Conservation (phyloP, 2,797 vertebrate species). For the Pseudochromis fuscus region DNA sequence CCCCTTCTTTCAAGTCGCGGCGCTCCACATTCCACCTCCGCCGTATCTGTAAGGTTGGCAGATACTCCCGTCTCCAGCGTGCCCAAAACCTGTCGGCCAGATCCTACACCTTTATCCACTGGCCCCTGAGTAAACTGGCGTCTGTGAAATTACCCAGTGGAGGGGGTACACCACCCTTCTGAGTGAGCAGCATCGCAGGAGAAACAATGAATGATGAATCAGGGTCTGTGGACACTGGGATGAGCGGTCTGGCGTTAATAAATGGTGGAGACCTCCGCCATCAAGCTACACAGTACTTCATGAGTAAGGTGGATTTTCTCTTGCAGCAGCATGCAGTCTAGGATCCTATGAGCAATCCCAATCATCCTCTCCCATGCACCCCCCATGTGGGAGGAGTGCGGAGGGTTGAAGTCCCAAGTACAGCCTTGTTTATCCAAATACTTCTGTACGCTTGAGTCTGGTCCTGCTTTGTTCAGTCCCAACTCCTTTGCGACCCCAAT, state of each 20-base stretch:
- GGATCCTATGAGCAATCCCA: not conserved
- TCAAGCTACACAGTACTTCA: not conserved
- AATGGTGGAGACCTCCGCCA: slow-evolving; percentile 8
- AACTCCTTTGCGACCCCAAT: slow-evolving; percentile 4
- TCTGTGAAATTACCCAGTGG: slow-evolving; percentile 1
- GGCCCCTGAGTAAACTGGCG: too few relatives aligned
- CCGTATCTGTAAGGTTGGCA: too few relatives aligned
- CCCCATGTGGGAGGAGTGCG: not conserved
- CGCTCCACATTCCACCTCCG: too few relatives aligned
- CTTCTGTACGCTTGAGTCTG: not conserved
- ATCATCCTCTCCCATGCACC: slow-evolving; percentile 9
- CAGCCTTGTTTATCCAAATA: slow-evolving; percentile 16
- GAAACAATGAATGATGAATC: not conserved
- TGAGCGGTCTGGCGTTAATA: not conserved
- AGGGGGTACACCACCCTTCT: not conserved
- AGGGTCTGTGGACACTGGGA: not conserved
- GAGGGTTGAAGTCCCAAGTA: slow-evolving; percentile 25
- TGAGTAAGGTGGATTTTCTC: slow-evolving; percentile 10
- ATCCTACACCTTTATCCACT: too few relatives aligned
- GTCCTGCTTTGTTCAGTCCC: slow-evolving; percentile 3
- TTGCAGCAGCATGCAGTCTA: slow-evolving; percentile 19
- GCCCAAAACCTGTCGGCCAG: too few relatives aligned
- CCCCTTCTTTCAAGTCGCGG: too few relatives aligned
- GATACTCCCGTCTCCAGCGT: too few relatives aligned
- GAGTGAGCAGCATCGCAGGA: not conserved